Evolutionary conservation across 2,113 vertebrate species (phyloP), one percentile per base, ranked within the genome.

Genomic region (Motacilla alba): DNA sequence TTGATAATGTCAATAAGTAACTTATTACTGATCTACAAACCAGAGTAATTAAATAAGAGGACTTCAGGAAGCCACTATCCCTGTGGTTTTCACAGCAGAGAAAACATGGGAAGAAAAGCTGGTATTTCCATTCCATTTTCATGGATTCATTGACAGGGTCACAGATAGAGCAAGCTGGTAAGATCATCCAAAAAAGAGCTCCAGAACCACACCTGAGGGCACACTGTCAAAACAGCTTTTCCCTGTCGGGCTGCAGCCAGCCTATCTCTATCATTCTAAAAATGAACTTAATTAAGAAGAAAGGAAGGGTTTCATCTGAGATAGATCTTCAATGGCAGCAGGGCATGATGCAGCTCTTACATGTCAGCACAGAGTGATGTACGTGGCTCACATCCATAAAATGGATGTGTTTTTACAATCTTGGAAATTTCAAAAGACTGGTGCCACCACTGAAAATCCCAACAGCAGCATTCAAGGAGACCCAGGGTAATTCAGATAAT

Each of bases 251-350:
- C 56, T 81, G 64, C 20, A 83, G 80, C 73, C 52, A 74, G 67
- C 60, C 56, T 81, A 72, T 82, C 95, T 64, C 69, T 33, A 47
- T 60, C 81, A 64, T 26, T 49, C 81, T 86, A 79, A 78, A 94
- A 91, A 94, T 94, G 89, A 84, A 94, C 44, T 95, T 97, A 89
- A 90, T 92, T 94, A 95, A 80, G 68, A 47, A 63, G 74, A 80
- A 95, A 90, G 60, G 44, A 78, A 44, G 55, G 69, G 50, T 67
- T 92, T 56, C 50, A 41, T 69, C 50, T 35, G 83, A 94, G 86
- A 23, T 2, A 75, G 55, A 93, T 88, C 76, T 74, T 77, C 4
- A 1, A 2, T 43, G 83, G 83, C 96, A 96, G 94, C 85, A 46
- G 35, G 50, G 80, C 9, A 67, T 64, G 91, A 93, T 78, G 64